Evolutionary conservation across 2,888 invertebrate genomes (phyloP).

Genomic region (Venusia cambrica): DNA sequence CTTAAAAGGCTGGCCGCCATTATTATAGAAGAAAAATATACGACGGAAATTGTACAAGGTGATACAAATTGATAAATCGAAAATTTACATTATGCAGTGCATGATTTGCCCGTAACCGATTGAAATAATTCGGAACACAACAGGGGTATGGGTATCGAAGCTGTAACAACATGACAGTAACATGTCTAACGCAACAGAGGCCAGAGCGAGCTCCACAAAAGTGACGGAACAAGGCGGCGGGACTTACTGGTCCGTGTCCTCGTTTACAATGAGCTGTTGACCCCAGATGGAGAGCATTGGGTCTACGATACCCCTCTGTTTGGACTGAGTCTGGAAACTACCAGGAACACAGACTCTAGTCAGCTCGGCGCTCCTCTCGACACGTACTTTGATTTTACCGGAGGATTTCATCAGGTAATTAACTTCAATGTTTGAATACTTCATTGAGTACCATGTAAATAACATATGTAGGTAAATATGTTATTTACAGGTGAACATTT

Average conservation of each 20-base stretch:
- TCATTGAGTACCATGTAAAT: no score
- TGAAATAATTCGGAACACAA: conserved; percentile 40
- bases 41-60: no score
- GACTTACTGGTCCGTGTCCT: conserved; percentile 98
- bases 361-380: conserved; percentile 42
- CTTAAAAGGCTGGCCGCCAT: no score
- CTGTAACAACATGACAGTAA: conserved; percentile 47
- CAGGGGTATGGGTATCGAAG: conserved; percentile 48
- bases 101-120: conserved; percentile 52
- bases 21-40: no score
- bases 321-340: conserved; percentile 93
- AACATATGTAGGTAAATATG: no score
- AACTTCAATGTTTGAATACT: background rate
- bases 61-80: no score
- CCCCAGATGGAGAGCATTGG: conserved; percentile 99
- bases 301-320: conserved; percentile 98
- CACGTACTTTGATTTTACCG: conserved; percentile 28
- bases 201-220: conserved; percentile 54
- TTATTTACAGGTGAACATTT: no score
- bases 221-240: conserved; percentile 37
- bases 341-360: conserved; percentile 72
- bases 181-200: conserved; percentile 34
- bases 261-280: conserved; percentile 98
- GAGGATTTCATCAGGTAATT: conserved; percentile 15
- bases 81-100: no score